Percentiles rank a stretch among this genome's conserved stretches.
These are phyloP conservation scores for Creontiades dilutus DNA, from an alignment of 2,888 invertebrate genomes.

Conservation along the genomic window DNA sequence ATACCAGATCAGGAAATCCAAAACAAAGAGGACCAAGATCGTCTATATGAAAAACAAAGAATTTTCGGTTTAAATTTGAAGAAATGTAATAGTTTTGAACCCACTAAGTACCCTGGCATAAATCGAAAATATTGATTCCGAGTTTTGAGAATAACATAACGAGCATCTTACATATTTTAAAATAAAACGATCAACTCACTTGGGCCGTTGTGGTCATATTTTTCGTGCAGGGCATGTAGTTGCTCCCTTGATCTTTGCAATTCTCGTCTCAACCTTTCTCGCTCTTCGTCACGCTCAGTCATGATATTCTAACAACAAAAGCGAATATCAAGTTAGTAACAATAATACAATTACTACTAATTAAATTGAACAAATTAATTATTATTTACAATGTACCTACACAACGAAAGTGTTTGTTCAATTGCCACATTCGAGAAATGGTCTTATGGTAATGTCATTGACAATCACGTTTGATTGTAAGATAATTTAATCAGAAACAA, in stretches of 20 bases:
- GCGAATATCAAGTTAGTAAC: too few relatives aligned
- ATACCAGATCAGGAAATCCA: slow-evolving; percentile 70
- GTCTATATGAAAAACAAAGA: slow-evolving; percentile 51
- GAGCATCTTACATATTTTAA: too few relatives aligned
- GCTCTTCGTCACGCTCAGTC: slow-evolving; percentile 87
- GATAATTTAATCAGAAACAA: too few relatives aligned
- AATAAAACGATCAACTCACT: slow-evolving; percentile 51
- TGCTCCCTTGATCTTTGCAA: slow-evolving; percentile 86
- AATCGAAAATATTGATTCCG: too few relatives aligned
- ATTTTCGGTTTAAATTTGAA: neutral
- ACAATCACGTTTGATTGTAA: too few relatives aligned
- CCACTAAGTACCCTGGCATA: neutral
- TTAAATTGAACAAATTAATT: too few relatives aligned
- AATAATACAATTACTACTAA: slow-evolving; percentile 21
- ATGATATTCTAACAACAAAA: slow-evolving; percentile 83
- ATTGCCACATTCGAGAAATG: too few relatives aligned
- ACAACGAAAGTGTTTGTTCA: too few relatives aligned
- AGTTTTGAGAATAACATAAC: too few relatives aligned
- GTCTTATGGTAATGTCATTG: too few relatives aligned
- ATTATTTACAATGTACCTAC: too few relatives aligned
- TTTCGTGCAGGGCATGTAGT: slow-evolving; percentile 81
- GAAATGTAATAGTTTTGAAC: neutral
- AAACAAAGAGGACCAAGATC: slow-evolving; percentile 68
- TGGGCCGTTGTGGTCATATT: slow-evolving; percentile 74
- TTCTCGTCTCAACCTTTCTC: slow-evolving; percentile 86